phyloP scores from a whole-genome alignment of 1,140 invertebrate genomes.

The Acromyrmex echinatior region DNA sequence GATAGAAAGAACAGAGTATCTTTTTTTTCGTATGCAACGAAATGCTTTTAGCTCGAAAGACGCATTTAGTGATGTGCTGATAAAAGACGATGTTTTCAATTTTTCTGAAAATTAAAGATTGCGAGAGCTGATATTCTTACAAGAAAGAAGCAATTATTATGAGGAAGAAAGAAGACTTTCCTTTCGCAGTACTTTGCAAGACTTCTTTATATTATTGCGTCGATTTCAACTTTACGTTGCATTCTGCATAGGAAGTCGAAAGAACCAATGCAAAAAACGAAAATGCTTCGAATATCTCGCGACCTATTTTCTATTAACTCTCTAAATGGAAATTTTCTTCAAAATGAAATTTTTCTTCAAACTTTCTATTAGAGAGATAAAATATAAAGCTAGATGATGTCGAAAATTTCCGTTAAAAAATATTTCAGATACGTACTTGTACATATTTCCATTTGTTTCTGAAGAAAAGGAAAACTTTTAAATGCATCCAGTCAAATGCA shows the following conservation, averaged over 20 bases:
- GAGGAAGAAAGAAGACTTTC: constrained; percentile 16
- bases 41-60: constrained; percentile 58
- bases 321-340: constrained; percentile 28
- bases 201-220: constrained; percentile 38
- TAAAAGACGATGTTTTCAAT: constrained; percentile 57
- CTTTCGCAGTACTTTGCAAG: not conserved
- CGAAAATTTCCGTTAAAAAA: constrained; percentile 25
- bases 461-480: not conserved
- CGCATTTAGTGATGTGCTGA: constrained; percentile 51
- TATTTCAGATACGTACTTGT: not conserved
- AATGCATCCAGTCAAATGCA: not conserved
- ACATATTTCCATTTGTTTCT: constrained; percentile 5
- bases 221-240: constrained; percentile 31
- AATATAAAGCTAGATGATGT: constrained; percentile 38
- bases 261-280: constrained; percentile 20
- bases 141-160: constrained; percentile 48
- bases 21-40: constrained; percentile 54
- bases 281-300: constrained; percentile 4
- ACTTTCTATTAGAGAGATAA: constrained; percentile 9
- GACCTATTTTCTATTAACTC: constrained; percentile 57
- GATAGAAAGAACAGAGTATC: not conserved
- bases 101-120: constrained; percentile 57
- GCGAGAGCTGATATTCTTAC: constrained; percentile 50
- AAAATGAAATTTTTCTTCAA: constrained; percentile 16
- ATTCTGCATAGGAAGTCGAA: constrained; percentile 2